Conservation (phyloP, 2,113 vertebrate genomes). For the Heterocephalus glaber region DNA sequence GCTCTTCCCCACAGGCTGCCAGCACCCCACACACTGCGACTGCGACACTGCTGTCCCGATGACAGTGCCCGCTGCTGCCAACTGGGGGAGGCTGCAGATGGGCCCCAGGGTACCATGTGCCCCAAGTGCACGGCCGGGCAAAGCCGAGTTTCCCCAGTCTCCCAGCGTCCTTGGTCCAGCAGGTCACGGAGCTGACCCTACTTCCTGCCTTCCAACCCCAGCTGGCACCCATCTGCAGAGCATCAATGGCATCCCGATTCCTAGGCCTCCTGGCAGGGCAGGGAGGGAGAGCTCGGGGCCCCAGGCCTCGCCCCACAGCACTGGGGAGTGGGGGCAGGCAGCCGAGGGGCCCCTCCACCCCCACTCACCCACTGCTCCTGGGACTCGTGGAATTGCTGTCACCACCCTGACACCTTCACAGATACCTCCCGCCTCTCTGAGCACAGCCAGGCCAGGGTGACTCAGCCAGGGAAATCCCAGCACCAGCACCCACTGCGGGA, state of each 20-base stretch:
- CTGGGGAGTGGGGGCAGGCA: background rate
- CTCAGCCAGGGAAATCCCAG: conserved; percentile 77
- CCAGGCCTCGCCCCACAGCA: rapidly evolving
- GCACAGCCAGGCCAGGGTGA: conserved; percentile 69
- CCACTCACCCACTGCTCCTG: background rate
- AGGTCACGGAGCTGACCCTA: conserved; percentile 20
- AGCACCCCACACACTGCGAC: background rate
- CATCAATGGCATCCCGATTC: conserved; percentile 48
- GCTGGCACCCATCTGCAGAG: background rate
- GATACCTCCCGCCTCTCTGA: conserved; percentile 29
- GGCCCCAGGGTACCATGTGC: background rate
- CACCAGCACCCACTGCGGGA: conserved; percentile 49
- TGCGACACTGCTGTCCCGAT: conserved; percentile 25
- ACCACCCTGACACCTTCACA: conserved; percentile 57
- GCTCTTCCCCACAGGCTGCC: conserved; percentile 60
- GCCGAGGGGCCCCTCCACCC: background rate
- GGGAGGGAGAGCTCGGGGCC: background rate
- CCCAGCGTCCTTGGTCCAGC: background rate
- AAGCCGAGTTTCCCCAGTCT: background rate
- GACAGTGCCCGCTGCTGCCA: background rate
- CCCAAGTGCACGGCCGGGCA: background rate
- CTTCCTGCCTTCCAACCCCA: conserved; percentile 55
- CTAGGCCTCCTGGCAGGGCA: background rate
- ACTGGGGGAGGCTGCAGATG: background rate
- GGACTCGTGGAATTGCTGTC: background rate